phyloP scores from a whole-genome alignment of 2,888 invertebrate species.

The Ellobium chinense region DNA sequence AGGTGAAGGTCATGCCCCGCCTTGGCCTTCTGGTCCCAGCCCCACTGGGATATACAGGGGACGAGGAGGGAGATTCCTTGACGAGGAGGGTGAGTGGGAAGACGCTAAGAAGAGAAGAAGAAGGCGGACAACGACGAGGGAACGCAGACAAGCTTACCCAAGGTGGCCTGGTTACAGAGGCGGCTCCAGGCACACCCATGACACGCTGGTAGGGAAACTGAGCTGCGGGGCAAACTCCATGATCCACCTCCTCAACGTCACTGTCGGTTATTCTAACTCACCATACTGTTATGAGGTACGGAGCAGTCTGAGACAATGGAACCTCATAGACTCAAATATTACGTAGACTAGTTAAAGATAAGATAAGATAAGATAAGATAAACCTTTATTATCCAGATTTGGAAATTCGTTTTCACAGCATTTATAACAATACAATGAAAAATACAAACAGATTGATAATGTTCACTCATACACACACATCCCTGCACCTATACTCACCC shows the following conservation, averaged over 20 bases:
- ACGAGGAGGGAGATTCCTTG: background rate
- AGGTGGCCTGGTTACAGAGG: background rate
- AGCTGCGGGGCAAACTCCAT: constrained; percentile 28
- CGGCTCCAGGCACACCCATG: constrained; percentile 5
- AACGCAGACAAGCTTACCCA: background rate
- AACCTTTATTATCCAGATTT: too few species aligned
- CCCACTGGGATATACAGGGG: background rate
- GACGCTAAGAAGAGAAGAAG: constrained; percentile 12
- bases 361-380: too few species aligned
- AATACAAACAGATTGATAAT: too few species aligned
- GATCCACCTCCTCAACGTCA: constrained; percentile 43
- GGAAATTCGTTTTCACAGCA: too few species aligned
- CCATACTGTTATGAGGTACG: constrained; percentile 32
- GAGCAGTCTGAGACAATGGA: background rate
- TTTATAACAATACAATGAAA: too few species aligned
- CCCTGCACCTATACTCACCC: too few species aligned
- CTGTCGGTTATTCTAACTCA: constrained; percentile 44
- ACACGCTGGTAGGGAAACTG: constrained; percentile 26
- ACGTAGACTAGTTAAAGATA: too few species aligned
- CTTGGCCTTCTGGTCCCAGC: background rate
- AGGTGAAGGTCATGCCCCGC: background rate
- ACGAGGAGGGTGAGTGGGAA: constrained; percentile 41
- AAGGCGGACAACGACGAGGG: background rate
- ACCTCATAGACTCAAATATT: too few species aligned
- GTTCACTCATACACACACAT: too few species aligned